phyloP scores from a whole-genome alignment of 2,797 vertebrate genomes.

The Lacerta agilis region DNA sequence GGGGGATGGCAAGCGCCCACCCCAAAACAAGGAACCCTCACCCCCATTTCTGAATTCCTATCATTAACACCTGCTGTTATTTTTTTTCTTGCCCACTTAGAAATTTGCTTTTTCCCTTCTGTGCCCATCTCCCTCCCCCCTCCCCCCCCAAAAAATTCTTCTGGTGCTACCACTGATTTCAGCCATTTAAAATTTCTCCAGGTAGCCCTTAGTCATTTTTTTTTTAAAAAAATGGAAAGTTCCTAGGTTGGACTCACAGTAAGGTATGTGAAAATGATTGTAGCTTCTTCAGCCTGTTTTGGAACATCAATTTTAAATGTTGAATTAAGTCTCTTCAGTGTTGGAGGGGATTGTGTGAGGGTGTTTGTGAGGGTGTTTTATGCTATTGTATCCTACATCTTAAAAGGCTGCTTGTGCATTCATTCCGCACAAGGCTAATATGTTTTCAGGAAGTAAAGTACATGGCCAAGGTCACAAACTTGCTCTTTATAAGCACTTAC shows the following conservation, averaged over 20 bases:
- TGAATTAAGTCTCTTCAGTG: not conserved
- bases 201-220: not conserved
- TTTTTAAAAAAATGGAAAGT: not conserved
- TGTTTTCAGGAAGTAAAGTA: conserved; percentile 54
- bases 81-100: too few relatives aligned
- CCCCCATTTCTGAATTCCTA: too few relatives aligned
- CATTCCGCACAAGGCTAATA: conserved; percentile 58
- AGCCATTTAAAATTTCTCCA: not conserved
- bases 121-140: too few relatives aligned
- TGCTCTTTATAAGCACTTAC: conserved; percentile 54
- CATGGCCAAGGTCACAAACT: conserved; percentile 63
- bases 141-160: too few relatives aligned
- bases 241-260: not conserved
- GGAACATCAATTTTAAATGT: not conserved
- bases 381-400: conserved; percentile 41
- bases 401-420: conserved; percentile 57
- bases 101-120: too few relatives aligned
- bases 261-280: not conserved
- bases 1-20: too few relatives aligned
- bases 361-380: conserved; percentile 17
- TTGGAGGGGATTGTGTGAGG: not conserved
- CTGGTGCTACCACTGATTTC: too few relatives aligned
- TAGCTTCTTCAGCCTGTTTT: rapidly evolving
- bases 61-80: too few relatives aligned
- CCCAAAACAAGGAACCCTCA: too few relatives aligned